phyloP scores from a whole-genome alignment of 1,140 invertebrate species.

The Papilio polyxenes region DNA sequence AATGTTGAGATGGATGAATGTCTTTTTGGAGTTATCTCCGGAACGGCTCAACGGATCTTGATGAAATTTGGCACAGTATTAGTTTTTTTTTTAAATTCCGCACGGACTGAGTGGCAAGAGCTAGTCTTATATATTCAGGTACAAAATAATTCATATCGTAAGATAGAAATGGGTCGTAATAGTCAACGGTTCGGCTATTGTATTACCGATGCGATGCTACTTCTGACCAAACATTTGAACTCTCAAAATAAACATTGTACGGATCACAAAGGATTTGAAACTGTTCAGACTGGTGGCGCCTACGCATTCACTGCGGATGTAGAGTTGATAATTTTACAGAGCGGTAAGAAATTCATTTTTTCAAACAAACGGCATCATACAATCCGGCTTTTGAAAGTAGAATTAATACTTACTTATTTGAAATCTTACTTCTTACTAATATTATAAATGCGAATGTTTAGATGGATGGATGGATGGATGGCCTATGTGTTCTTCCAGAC shows the following conservation, averaged over 20 bases:
- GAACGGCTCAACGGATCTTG: no score
- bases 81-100: no score
- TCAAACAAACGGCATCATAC: background rate
- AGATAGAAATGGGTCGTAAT: slow-evolving; percentile 11
- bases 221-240: slow-evolving; percentile 30
- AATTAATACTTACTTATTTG: no score
- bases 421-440: no score
- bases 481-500: no score
- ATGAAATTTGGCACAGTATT: no score
- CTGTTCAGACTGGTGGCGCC: slow-evolving; percentile 9
- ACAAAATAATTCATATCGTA: background rate
- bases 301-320: background rate
- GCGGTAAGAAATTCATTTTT: background rate
- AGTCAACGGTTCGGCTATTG: background rate
- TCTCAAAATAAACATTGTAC: slow-evolving; percentile 22
- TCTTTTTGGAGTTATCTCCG: no score
- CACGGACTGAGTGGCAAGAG: background rate
- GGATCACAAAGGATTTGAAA: slow-evolving; percentile 34
- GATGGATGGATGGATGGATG: no score
- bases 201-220: background rate
- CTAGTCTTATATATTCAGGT: background rate
- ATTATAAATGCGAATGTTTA: no score
- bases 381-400: no score
- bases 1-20: no score
- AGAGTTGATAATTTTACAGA: background rate